Conservation (phyloP, 2,888 invertebrate species). For the Mimumesa dahlbomi region DNA sequence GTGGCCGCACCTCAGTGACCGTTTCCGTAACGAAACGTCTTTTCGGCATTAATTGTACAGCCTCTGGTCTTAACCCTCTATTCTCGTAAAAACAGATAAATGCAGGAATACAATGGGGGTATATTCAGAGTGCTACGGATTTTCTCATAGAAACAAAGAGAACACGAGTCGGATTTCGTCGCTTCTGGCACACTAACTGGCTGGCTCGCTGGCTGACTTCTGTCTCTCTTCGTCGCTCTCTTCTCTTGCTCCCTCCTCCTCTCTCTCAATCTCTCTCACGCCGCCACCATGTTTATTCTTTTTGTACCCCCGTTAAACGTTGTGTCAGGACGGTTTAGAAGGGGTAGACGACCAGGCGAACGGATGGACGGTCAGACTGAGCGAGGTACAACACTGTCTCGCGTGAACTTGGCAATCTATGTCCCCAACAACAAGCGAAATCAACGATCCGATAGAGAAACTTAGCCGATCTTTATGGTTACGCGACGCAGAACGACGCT, state of each 20-base stretch:
- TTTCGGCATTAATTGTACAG: slow-evolving; percentile 34
- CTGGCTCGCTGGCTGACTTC: slow-evolving; percentile 47
- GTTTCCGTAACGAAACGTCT: slow-evolving; percentile 34
- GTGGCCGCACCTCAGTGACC: slow-evolving; percentile 50
- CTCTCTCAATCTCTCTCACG: slow-evolving; percentile 48
- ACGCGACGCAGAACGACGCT: slow-evolving; percentile 47
- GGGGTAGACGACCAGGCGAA: slow-evolving; percentile 55
- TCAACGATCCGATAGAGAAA: neutral
- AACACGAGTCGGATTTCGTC: slow-evolving; percentile 55
- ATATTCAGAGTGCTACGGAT: slow-evolving; percentile 26
- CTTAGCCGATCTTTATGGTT: slow-evolving; percentile 38
- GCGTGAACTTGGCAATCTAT: slow-evolving; percentile 9
- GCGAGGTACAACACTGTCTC: slow-evolving; percentile 18
- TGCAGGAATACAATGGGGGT: slow-evolving; percentile 21
- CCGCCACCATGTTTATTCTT: slow-evolving; percentile 66
- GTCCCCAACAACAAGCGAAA: neutral
- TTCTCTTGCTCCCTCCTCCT: slow-evolving; percentile 23
- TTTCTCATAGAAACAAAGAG: slow-evolving; percentile 52
- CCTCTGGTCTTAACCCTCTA: neutral
- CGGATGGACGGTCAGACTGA: slow-evolving; percentile 36
- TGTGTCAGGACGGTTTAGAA: slow-evolving; percentile 53
- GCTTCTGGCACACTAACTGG: slow-evolving; percentile 64
- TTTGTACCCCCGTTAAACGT: slow-evolving; percentile 63
- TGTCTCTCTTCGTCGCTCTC: slow-evolving; percentile 24
- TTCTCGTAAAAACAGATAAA: slow-evolving; percentile 13